Conservation (phyloP, 2,797 vertebrate genomes). For the Pseudotriccus pelzelni region DNA sequence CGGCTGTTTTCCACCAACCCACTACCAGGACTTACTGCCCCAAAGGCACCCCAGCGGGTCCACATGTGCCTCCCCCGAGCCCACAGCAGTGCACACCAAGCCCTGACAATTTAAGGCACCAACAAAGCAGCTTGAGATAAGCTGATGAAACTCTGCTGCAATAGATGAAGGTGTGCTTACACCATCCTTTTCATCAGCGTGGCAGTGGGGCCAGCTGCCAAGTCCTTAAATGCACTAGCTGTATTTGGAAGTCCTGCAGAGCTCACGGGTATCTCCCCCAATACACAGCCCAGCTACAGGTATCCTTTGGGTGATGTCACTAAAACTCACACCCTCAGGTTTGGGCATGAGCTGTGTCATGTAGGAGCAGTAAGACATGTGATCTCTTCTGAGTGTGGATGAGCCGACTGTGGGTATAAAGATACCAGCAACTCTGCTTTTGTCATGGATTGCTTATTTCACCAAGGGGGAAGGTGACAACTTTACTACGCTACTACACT, state of each 20-base stretch:
- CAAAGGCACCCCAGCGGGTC: accelerated
- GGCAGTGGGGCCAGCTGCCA: accelerated
- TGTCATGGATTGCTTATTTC: neutral
- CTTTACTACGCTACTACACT: neutral
- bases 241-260: neutral
- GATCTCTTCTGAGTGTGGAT: neutral
- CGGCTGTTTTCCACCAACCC: neutral
- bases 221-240: neutral
- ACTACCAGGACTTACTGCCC: neutral
- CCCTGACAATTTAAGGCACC: neutral
- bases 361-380: neutral
- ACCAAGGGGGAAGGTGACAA: neutral
- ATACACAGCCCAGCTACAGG: neutral
- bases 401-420: neutral
- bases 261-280: neutral
- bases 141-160: neutral
- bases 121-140: neutral
- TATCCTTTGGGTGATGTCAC: neutral
- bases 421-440: neutral
- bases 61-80: accelerated
- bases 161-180: neutral
- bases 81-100: neutral
- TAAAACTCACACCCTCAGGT: neutral
- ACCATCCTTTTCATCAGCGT: neutral
- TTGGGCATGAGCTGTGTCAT: neutral